Evolutionary conservation across 2,113 vertebrate genomes (phyloP).

Genomic region (Mesocricetus auratus): DNA sequence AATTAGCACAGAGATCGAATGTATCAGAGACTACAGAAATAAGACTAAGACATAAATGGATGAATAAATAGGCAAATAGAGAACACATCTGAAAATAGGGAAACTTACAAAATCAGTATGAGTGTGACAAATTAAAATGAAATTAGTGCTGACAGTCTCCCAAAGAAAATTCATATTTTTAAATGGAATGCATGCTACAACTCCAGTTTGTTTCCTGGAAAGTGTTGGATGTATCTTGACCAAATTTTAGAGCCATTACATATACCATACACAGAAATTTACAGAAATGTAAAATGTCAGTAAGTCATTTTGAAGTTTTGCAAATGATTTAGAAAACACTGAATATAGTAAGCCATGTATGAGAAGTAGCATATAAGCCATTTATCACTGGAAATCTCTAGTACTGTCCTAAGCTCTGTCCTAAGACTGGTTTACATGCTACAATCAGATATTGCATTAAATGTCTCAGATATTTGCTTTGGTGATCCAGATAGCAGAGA

Average conservation of each 20-base stretch:
- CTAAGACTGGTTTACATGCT: neutral
- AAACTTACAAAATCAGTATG: conserved; percentile 17
- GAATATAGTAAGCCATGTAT: neutral
- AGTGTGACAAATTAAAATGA: conserved; percentile 18
- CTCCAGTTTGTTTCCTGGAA: conserved; percentile 59
- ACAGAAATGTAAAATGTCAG: neutral
- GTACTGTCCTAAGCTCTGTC: neutral
- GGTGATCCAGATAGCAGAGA: neutral
- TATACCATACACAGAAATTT: neutral
- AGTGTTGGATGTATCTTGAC: neutral
- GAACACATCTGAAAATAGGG: neutral
- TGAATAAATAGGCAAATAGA: conserved; percentile 1
- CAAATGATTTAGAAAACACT: neutral
- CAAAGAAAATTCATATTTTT: conserved; percentile 24
- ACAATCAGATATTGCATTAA: neutral
- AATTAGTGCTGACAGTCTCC: conserved; percentile 45
- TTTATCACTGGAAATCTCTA: neutral
- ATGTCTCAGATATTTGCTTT: neutral
- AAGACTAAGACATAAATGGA: neutral
- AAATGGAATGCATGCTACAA: conserved; percentile 29
- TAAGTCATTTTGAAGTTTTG: neutral
- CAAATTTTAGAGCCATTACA: conserved; percentile 54
- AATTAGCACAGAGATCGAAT: neutral
- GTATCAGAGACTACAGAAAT: conserved; percentile 1
- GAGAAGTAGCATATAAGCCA: neutral